phyloP scores from a whole-genome alignment of 2,113 vertebrate genomes.

The human (Homo sapiens) region DNA sequence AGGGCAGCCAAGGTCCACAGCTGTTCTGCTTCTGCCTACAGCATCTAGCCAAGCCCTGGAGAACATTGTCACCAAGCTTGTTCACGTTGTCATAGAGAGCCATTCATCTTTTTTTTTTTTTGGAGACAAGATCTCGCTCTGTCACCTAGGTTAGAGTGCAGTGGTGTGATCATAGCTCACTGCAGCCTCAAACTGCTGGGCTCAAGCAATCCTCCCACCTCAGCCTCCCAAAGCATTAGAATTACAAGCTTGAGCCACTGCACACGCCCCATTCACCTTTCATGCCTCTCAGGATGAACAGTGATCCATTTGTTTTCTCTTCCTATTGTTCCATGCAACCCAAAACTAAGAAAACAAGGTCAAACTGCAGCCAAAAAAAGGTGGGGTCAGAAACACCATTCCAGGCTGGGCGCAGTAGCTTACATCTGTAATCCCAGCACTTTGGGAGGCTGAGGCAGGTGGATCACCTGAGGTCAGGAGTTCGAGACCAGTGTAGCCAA shows the following conservation, averaged over 20 bases:
- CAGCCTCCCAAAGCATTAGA: too few species aligned
- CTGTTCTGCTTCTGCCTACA: not conserved
- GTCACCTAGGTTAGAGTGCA: too few species aligned
- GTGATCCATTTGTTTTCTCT: not conserved
- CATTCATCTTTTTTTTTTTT: not conserved
- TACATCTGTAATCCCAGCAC: too few species aligned
- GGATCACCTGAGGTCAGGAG: too few species aligned
- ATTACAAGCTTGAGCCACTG: too few species aligned
- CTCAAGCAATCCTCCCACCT: too few species aligned
- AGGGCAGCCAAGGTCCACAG: accelerated
- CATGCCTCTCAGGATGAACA: not conserved
- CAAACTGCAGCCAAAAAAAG: not conserved
- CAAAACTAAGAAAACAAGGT: not conserved
- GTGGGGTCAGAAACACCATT: not conserved
- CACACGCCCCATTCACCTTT: too few species aligned
- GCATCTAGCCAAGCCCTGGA: not conserved
- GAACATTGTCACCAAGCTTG: accelerated
- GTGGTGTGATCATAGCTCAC: too few species aligned
- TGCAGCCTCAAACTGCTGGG: too few species aligned
- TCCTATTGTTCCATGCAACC: not conserved
- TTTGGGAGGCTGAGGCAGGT: too few species aligned
- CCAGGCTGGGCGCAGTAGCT: not conserved
- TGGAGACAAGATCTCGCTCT: too few species aligned
- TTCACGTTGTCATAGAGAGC: not conserved
- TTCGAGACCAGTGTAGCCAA: too few species aligned